phyloP scores from a whole-genome alignment of 2,113 vertebrate species.

The Ginglymostoma cirratum region DNA sequence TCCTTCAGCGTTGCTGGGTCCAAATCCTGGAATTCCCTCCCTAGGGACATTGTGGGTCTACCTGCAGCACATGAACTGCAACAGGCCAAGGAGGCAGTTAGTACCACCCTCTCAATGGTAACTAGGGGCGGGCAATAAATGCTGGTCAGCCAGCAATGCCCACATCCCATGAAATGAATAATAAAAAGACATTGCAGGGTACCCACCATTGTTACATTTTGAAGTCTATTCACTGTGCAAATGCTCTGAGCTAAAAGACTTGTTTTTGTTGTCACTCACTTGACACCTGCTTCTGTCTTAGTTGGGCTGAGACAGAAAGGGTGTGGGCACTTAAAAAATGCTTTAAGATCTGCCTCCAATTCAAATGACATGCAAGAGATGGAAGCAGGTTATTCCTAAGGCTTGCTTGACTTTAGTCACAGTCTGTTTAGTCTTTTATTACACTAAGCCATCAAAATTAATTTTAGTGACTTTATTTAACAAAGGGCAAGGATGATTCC shows the following conservation, averaged over 20 bases:
- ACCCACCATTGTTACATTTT: background rate
- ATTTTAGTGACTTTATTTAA: background rate
- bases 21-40: too few species aligned
- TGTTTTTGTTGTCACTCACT: background rate
- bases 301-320: background rate
- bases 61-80: too few species aligned
- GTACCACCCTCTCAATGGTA: too few species aligned
- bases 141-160: too few species aligned
- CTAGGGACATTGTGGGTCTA: too few species aligned
- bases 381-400: background rate
- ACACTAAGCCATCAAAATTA: background rate
- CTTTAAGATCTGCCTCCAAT: background rate
- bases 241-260: background rate
- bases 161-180: too few species aligned
- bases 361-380: background rate
- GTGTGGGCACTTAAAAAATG: background rate
- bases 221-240: background rate
- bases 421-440: background rate
- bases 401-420: background rate
- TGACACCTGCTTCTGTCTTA: background rate
- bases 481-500: background rate
- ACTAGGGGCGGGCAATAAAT: too few species aligned
- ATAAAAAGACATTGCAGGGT: too few species aligned
- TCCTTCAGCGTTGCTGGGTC: background rate
- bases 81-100: too few species aligned